A percentile compares a stretch with the other conserved stretches of the same genome.
Evolutionary conservation across 2,113 vertebrate genomes (phyloP).

Genomic region (Ailurus styani): DNA sequence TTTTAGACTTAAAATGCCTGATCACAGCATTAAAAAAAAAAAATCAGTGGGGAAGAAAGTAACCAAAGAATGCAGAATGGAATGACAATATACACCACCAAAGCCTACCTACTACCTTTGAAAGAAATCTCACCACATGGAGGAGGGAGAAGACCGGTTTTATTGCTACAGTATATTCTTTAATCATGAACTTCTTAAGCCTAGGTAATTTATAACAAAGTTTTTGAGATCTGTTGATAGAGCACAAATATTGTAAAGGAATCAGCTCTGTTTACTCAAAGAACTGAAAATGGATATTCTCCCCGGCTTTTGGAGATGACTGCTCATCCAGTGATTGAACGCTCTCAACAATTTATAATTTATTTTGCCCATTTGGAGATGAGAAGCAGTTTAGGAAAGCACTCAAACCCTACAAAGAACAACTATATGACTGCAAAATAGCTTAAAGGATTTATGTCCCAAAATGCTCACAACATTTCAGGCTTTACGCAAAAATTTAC

Average conservation of each 20-base stretch:
- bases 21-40: background rate
- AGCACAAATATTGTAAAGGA: background rate
- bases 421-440: background rate
- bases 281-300: background rate
- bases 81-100: background rate
- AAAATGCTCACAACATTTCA: slow-evolving; percentile 34
- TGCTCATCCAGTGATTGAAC: background rate
- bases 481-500: slow-evolving; percentile 46
- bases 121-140: background rate
- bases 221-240: background rate
- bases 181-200: background rate
- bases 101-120: background rate
- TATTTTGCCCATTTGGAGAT: slow-evolving; percentile 11
- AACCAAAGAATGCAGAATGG: background rate
- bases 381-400: slow-evolving; percentile 23
- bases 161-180: background rate
- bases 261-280: background rate
- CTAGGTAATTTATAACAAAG: background rate
- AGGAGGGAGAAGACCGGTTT: background rate
- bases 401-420: slow-evolving; percentile 24
- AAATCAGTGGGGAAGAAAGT: background rate
- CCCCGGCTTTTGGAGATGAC: background rate
- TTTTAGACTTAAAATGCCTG: background rate
- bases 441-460: slow-evolving; percentile 20
- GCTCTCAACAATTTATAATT: slow-evolving; percentile 14